These are phyloP conservation scores for Torymus tubicola DNA, from an alignment of 2,888 invertebrate species.

Conservation along the genomic window DNA sequence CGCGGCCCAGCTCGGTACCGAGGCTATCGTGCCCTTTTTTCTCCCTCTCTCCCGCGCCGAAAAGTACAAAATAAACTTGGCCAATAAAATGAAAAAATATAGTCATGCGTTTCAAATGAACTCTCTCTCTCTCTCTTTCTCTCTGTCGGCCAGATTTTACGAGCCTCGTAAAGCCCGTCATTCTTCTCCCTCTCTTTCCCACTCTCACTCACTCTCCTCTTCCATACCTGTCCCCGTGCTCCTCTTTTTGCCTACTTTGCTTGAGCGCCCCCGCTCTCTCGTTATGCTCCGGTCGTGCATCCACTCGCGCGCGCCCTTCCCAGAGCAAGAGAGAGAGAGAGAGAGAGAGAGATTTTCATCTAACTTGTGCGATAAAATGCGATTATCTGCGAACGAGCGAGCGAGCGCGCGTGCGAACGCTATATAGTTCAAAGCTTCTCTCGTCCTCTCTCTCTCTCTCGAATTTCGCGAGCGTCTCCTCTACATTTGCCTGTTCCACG, in stretches of 20 bases:
- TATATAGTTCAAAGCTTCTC: not conserved
- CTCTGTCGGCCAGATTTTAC: constrained; percentile 50
- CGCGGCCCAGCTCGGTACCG: not conserved
- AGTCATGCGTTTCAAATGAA: constrained; percentile 55
- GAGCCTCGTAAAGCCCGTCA: constrained; percentile 49
- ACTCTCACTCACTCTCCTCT: constrained; percentile 5
- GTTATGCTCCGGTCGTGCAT: not conserved
- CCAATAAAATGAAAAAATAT: constrained; percentile 47
- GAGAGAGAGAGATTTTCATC: constrained; percentile 63
- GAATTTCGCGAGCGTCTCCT: constrained; percentile 14
- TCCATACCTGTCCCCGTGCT: not conserved
- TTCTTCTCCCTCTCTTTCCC: constrained; percentile 13
- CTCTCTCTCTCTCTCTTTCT: not conserved
- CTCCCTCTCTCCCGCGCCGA: not conserved
- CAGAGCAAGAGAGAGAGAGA: constrained; percentile 28
- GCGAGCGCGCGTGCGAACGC: constrained; percentile 23
- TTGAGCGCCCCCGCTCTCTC: not conserved
- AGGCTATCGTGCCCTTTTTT: not conserved
- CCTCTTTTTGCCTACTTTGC: not conserved
- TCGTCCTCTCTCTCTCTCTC: not conserved
- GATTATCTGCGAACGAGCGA: constrained; percentile 61
- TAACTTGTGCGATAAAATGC: constrained; percentile 64
- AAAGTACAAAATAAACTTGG: constrained; percentile 43
- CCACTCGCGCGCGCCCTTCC: constrained; percentile 9
- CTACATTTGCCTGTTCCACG: constrained; percentile 6